Evolutionary conservation across 2,888 invertebrate species (phyloP), one percentile per base, ranked within the genome.

Genomic region (Cotesia congregata): DNA sequence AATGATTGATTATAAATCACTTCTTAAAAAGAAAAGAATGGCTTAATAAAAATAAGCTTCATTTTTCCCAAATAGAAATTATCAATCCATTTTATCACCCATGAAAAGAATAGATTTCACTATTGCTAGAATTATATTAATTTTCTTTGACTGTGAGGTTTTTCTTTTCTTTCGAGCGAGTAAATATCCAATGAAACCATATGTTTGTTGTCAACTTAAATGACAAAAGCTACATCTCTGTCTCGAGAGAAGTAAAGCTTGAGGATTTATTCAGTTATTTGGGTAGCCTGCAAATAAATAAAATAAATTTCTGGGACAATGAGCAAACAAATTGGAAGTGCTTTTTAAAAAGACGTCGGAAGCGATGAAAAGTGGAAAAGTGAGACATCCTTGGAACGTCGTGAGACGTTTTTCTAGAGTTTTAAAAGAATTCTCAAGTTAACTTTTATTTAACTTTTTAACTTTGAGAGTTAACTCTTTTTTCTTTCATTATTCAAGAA

Each of bases 221-320:
- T 30, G 12, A 62, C 76, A 60, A 65, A 4, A 38, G 30, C 65
- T 20, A 62, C 7, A 15, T 62, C 20, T 5, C 62, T 65, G 30
- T 74, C 61, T 61, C 20, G 17, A 60, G 50, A 65, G 9, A 50
- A 9, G 12, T 69, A 69, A 70, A 73, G 69, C 41, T 73, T 65
- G n/a, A 69, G 59, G 9, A 77, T 73, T 69, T 77, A 73, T 77
- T 62, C 70, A 17, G 39, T 17, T 64, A 77, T 73, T 67, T 73
- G 62, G 69, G 73, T 74, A 65, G 73, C 64, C 15, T 30, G 62
- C 62, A 9, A 50, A 73, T 61, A 62, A 69, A 77, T 70, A 77
- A 62, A 69, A 77, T 70, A 77, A 77, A 77, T 74, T 70, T 65
- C 62, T 38, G 64, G 60, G 73, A 76, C 72, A 72, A 76, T 72